These are phyloP conservation scores for Penaeus monodon DNA, from an alignment of 2,888 invertebrate species.

Conservation along the genomic window DNA sequence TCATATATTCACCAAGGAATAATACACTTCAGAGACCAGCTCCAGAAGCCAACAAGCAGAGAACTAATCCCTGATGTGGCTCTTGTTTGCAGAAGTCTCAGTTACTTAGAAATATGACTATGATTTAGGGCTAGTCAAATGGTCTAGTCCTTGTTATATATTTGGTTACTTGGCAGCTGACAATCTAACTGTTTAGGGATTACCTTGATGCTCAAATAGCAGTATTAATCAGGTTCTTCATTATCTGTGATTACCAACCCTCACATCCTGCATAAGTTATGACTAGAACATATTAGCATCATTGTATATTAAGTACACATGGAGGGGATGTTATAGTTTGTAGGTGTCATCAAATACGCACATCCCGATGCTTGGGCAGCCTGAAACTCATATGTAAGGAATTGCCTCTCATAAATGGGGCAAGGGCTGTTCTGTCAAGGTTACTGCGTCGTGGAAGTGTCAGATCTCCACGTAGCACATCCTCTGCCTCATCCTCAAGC, in stretches of 20 bases:
- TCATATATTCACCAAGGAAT: no score
- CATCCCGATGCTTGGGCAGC: conserved; percentile 52
- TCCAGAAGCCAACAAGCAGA: no score
- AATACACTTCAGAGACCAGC: no score
- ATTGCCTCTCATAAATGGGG: conserved; percentile 59
- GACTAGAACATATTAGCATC: conserved; percentile 62
- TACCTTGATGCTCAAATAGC: conserved; percentile 24
- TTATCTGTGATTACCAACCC: conserved; percentile 22
- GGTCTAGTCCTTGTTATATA: not conserved
- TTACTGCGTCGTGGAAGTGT: conserved; percentile 58
- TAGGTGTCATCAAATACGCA: conserved; percentile 55
- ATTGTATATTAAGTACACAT: conserved; percentile 57
- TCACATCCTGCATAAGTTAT: conserved; percentile 58
- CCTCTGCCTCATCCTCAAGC: conserved; percentile 53
- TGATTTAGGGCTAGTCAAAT: no score
- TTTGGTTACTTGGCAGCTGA: not conserved
- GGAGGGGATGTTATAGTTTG: conserved; percentile 21
- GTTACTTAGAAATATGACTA: no score
- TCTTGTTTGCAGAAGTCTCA: no score
- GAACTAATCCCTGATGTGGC: no score
- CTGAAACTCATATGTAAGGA: conserved; percentile 65
- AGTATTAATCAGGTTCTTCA: conserved; percentile 7
- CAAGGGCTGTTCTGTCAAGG: conserved; percentile 48
- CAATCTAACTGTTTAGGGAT: conserved; percentile 9
- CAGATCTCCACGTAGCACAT: conserved; percentile 55